A percentile compares a stretch with the other conserved stretches of the same genome.
Evolutionary conservation across 2,888 invertebrate genomes (phyloP).

Genomic region (Ceriagrion tenellum): DNA sequence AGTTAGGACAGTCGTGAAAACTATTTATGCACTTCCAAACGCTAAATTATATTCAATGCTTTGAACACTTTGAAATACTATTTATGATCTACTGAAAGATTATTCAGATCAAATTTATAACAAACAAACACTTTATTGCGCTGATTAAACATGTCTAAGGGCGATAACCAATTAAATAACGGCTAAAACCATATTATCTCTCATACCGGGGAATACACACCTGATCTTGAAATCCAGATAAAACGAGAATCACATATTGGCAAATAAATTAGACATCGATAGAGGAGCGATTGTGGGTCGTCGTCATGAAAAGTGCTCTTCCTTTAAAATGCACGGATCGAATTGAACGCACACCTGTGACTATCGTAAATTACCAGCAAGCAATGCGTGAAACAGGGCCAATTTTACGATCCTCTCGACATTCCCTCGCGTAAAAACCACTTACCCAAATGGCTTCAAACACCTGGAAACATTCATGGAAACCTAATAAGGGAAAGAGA

Average conservation of each 20-base stretch:
- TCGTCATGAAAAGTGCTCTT: not conserved
- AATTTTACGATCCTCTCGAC: not conserved
- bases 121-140: no score
- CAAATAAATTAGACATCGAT: not conserved
- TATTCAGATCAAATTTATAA: no score
- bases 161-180: no score
- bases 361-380: not conserved
- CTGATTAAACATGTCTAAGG: no score
- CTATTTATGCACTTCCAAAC: no score
- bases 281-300: not conserved
- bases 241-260: not conserved
- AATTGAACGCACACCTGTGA: not conserved
- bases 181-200: no score
- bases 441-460: not conserved
- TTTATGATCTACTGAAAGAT: no score
- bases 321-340: not conserved
- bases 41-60: no score
- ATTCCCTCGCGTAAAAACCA: not conserved
- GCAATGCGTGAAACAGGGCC: not conserved
- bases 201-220: no score
- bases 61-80: no score
- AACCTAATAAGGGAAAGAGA: not conserved
- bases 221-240: no score
- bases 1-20: no score
- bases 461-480: not conserved